A percentile compares a stretch with the other conserved stretches of the same genome.
These are phyloP conservation scores for Eueremaeus valkanovi DNA, from an alignment of 2,888 invertebrate species.

Conservation along the genomic window DNA sequence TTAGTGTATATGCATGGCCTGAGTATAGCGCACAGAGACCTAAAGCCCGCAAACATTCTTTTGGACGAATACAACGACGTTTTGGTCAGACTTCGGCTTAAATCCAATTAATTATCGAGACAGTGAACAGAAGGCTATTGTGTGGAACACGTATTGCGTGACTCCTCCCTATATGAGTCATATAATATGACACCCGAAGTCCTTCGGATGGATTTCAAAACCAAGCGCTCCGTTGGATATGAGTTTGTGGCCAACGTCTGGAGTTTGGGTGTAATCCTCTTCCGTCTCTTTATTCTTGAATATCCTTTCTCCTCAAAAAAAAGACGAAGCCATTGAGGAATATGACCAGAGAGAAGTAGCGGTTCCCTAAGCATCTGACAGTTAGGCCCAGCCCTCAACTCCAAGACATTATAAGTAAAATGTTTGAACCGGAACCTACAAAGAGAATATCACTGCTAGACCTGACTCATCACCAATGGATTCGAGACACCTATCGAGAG, in stretches of 20 bases:
- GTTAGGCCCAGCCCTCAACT: no score
- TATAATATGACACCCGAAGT: constrained; percentile 41
- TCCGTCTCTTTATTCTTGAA: no score
- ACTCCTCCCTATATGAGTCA: constrained; percentile 38
- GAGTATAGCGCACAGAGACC: constrained; percentile 40
- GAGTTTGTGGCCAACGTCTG: background rate
- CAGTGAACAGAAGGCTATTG: background rate
- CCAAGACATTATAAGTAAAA: no score
- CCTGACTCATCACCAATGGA: no score
- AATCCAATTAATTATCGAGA: constrained; percentile 16
- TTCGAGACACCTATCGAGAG: no score
- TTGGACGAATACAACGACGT: background rate
- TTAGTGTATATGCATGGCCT: constrained; percentile 20
- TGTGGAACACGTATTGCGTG: constrained; percentile 37
- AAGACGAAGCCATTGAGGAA: no score
- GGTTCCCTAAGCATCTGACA: no score
- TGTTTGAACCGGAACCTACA: no score
- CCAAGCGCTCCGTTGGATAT: background rate
- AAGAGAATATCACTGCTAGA: no score
- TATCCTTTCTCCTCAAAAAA: no score
- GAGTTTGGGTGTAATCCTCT: background rate
- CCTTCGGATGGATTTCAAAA: background rate
- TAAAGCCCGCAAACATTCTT: constrained; percentile 35
- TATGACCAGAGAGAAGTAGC: no score
- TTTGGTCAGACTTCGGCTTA: constrained; percentile 40